Evolutionary conservation across 2,888 invertebrate genomes (phyloP).

Genomic region (Crepidodera aurea): DNA sequence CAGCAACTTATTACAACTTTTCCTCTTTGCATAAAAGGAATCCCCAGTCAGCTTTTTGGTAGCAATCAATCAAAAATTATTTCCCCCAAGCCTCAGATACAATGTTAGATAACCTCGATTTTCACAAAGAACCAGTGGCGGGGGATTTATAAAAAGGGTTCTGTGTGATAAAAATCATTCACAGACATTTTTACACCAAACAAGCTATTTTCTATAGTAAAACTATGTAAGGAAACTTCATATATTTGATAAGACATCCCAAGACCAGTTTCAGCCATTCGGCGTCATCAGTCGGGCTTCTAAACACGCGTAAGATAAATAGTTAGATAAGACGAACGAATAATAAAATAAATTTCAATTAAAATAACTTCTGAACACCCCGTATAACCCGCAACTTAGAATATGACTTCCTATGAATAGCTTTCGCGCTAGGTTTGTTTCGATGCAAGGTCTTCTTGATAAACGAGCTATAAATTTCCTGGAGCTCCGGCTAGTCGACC

Average conservation of each 20-base stretch:
- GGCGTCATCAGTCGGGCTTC: too few relatives aligned
- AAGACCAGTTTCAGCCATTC: too few relatives aligned
- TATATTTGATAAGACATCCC: too few relatives aligned
- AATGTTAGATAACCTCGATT: background rate
- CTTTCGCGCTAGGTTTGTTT: background rate
- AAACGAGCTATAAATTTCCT: conserved; percentile 41
- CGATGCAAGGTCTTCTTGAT: conserved; percentile 34
- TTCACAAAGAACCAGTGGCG: background rate
- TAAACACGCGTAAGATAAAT: too few relatives aligned
- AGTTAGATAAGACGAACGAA: too few relatives aligned
- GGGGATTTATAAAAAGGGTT: background rate
- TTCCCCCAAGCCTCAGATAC: background rate
- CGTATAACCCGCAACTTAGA: background rate
- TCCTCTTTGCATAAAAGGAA: background rate
- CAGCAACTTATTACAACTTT: background rate
- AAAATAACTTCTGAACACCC: too few relatives aligned
- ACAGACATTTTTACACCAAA: too few relatives aligned
- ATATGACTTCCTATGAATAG: background rate
- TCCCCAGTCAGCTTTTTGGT: background rate
- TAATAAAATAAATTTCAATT: too few relatives aligned
- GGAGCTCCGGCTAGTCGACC: conserved; percentile 39
- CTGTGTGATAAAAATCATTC: too few relatives aligned
- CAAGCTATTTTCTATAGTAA: too few relatives aligned
- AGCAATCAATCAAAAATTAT: background rate
- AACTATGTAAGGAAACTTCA: too few relatives aligned